Base-by-base conservation (phyloP, 2,797 vertebrate genomes). In the Ctenosaura bakeri region DNA sequence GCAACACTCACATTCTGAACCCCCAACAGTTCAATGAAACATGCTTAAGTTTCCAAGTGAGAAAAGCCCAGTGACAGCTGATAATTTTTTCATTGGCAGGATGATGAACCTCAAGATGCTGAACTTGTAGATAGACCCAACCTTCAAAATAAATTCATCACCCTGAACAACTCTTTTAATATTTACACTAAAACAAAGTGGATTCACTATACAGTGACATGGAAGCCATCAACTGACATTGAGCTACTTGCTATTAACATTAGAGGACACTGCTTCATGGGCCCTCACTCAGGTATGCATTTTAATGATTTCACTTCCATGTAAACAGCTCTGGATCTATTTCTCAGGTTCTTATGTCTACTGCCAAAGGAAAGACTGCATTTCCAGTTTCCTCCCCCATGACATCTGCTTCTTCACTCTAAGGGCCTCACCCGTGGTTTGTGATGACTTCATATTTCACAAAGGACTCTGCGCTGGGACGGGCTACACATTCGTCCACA, bases 391-490 rank as follows among this genome's bases (percentile, higher is more conserved):
- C 13, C 14, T 6, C 38, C 1, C 2, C 8, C 35, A 42, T 29
- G 16, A 42, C 56, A 50, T 12, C 12, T 42, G 42, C 69, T 54
- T 54, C 1, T 1, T 12, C 50, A 50, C 2, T 62, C 32, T 7
- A 14, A 9, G 29, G 42, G 1, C 8, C 94, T 90, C 83, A 93
- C 95, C 94, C 91, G 0, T 89, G 35, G 0, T 84, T 84, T 6
- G 59, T 24, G 16, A 93, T 90, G 64, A 93, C 18, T 1, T 20
- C 0, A 2, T 89, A 88, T 7, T 64, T 35, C 2, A 8, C 52
- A 54, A 12, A 0, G 0, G 71, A 13, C 0, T 35, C 64, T 0
- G 0, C 0, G 0, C 50, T 12, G 0, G 87, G 77, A 18, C n/a
- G 56, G 66, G 89, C 92, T 46, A 88, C 88, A 0, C 92, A 90